Evolutionary conservation across 2,888 invertebrate species (phyloP).

Genomic region (Temnothorax ravouxi): DNA sequence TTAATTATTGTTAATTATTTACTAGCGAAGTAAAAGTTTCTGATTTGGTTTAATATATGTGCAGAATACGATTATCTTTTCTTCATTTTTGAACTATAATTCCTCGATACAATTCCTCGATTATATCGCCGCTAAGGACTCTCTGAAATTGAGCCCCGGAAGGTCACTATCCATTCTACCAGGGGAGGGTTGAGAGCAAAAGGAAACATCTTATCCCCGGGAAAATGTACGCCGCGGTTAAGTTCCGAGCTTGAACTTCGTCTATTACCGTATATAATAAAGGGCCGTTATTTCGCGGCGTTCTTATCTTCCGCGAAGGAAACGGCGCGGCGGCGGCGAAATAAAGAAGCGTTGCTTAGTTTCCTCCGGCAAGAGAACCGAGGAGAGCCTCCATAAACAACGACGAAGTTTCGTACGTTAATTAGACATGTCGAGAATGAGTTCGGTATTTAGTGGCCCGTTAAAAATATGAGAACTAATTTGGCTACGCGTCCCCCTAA

Average conservation of each 20-base stretch:
- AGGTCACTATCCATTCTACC: conserved; percentile 13
- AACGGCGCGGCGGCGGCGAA: conserved; percentile 72
- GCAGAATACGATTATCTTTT: neutral
- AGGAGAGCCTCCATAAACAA: conserved; percentile 73
- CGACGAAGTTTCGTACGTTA: conserved; percentile 26
- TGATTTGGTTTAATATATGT: neutral
- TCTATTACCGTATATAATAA: conserved; percentile 79
- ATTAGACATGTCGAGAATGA: conserved; percentile 45
- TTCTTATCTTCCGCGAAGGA: conserved; percentile 75
- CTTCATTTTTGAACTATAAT: neutral
- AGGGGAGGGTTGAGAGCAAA: conserved; percentile 57
- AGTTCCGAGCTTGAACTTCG: conserved; percentile 75
- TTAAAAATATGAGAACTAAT: neutral
- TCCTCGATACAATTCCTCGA: neutral
- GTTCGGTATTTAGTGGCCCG: conserved; percentile 24
- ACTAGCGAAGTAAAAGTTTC: no score
- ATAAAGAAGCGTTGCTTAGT: conserved; percentile 75
- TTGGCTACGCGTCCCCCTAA: neutral
- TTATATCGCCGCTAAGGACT: neutral
- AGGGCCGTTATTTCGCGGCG: conserved; percentile 75
- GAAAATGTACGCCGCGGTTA: conserved; percentile 75
- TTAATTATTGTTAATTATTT: no score
- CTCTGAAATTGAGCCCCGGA: neutral
- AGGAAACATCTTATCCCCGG: conserved; percentile 71
- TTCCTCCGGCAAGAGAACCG: conserved; percentile 59